Evolutionary conservation across 92 coral and sea anemone species (phyloP), one percentile per base, ranked within the genome.

Genomic region (Zoanthus sociatus): DNA sequence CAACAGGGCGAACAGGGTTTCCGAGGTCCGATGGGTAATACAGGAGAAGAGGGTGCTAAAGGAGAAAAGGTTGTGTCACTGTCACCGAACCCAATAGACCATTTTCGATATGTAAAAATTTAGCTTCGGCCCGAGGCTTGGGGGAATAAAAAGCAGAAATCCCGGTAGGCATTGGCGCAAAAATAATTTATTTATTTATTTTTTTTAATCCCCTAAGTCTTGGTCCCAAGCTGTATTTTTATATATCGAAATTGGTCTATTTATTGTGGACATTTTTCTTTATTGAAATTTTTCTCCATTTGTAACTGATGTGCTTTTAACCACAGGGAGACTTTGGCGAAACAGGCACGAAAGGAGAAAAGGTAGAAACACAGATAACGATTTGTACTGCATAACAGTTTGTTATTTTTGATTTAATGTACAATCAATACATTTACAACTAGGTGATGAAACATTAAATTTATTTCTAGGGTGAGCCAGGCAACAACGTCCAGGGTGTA

Each of bases 1-100:
- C 16, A 6, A 37, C 71, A 78, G 83, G 83, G 83, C 17, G 72
- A 78, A 21, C 83, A 60, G 33, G 83, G 83, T 58, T 78, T 78
- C 54, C 83, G 37, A 60, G 83, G 83, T 31, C 54, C 26, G 3
- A 37, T 37, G 55, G 83, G 83, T 58, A 17, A 78, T 78, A 55
- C 37, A 37, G 83, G 83, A 58, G 16, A 78, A 31, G 63, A 78
- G 33, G 83, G 83, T 1, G 47, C 26, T 26, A 78, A 78, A 78
- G 83, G 83, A 42, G 83, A 78, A n/a, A 60, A 78, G 83, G 83
- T 78, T 21, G 78, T 51, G 7, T 17, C 8, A 7, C 51, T 50
- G 45, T 76, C 51, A 73, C 18, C 18, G 17, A 63, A 63, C 32
- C 16, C 9, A 16, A n/a, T 16, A n/a, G n/a, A n/a, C n/a, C n/a